Conservation (phyloP, 1,140 invertebrate genomes). For the Odontomachus brunneus region DNA sequence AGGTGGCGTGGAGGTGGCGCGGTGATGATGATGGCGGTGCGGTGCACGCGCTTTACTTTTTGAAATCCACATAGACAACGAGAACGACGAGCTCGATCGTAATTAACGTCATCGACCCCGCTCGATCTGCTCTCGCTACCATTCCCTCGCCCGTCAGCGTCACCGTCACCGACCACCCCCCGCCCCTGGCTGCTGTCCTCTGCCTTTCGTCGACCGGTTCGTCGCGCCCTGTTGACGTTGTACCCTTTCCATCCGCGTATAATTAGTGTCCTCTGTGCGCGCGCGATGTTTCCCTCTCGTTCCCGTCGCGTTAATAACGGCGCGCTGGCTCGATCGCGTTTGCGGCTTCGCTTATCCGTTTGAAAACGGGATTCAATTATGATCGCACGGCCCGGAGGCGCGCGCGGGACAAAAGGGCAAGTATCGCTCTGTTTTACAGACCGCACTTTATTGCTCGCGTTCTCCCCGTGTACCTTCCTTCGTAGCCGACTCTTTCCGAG, state of each 20-base stretch:
- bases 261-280: constrained; percentile 76
- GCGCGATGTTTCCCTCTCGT: constrained; percentile 66
- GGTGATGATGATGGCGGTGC: constrained; percentile 23
- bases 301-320: constrained; percentile 74
- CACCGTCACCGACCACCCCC: neutral
- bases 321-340: constrained; percentile 70
- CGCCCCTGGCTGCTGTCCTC: neutral
- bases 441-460: constrained; percentile 29
- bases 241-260: constrained; percentile 69
- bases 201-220: constrained; percentile 56
- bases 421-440: constrained; percentile 38
- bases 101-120: constrained; percentile 76
- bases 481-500: constrained; percentile 17
- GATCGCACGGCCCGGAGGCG: constrained; percentile 67
- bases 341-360: constrained; percentile 75
- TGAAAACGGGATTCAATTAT: constrained; percentile 79
- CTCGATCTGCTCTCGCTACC: constrained; percentile 43
- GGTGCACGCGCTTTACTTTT: constrained; percentile 69
- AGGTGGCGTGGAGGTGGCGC: constrained; percentile 15
- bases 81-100: constrained; percentile 71
- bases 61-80: constrained; percentile 70
- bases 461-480: constrained; percentile 29
- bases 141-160: neutral
- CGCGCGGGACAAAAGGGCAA: constrained; percentile 64
- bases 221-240: constrained; percentile 35